phyloP scores from a whole-genome alignment of 2,797 vertebrate species.

The Gallinago stenura region DNA sequence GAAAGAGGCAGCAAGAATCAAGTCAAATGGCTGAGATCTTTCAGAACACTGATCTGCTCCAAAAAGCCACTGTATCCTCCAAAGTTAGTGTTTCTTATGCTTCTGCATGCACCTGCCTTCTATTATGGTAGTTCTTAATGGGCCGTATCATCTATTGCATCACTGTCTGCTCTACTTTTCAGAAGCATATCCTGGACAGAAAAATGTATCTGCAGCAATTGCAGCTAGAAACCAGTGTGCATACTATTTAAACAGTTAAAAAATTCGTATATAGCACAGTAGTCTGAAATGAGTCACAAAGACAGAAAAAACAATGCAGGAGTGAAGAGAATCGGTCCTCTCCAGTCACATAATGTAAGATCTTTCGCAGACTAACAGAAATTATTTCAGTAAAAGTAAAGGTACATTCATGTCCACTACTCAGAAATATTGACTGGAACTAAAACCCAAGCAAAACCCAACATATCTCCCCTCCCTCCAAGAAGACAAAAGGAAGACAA shows the following conservation, averaged over 20 bases:
- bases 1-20: background rate
- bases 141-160: background rate
- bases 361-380: background rate
- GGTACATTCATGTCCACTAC: background rate
- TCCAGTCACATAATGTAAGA: background rate
- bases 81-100: background rate
- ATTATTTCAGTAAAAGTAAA: background rate
- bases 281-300: background rate
- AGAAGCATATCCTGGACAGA: background rate
- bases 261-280: background rate
- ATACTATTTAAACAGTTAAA: background rate
- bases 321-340: background rate
- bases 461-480: background rate
- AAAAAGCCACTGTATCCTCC: background rate
- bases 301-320: background rate
- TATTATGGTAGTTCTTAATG: background rate
- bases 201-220: background rate
- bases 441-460: background rate
- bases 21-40: background rate
- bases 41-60: background rate
- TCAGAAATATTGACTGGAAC: background rate
- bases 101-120: background rate
- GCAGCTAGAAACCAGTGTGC: background rate
- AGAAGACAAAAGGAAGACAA: background rate
- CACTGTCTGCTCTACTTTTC: background rate